These are phyloP conservation scores for sheep (Ovis aries) DNA, from an alignment of 2,113 vertebrate genomes.

Conservation along the genomic window DNA sequence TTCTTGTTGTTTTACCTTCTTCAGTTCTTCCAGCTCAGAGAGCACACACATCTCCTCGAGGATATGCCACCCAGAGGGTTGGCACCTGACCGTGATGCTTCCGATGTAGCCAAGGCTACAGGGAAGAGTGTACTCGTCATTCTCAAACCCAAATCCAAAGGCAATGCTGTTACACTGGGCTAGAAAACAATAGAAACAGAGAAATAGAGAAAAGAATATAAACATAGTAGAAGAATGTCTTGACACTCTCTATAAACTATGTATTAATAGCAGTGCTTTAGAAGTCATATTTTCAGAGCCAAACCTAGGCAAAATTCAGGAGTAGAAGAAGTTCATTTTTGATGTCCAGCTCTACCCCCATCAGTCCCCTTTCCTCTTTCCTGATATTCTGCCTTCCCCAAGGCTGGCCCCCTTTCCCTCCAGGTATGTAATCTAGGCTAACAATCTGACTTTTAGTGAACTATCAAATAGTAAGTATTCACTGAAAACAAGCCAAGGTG, in stretches of 20 bases:
- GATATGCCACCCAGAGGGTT: constrained; percentile 39
- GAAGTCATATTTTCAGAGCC: background rate
- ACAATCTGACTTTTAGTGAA: background rate
- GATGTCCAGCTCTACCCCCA: background rate
- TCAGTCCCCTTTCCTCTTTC: background rate
- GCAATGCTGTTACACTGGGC: constrained; percentile 42
- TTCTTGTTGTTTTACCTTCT: constrained; percentile 47
- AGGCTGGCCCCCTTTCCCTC: background rate
- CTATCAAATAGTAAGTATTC: background rate
- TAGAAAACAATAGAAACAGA: constrained; percentile 5
- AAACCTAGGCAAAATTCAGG: background rate
- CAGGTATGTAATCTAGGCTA: background rate
- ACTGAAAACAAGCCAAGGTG: background rate
- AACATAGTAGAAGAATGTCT: background rate
- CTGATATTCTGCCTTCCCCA: background rate
- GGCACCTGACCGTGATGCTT: constrained; percentile 42
- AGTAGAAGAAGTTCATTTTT: background rate
- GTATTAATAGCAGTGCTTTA: background rate
- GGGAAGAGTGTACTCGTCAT: constrained; percentile 40
- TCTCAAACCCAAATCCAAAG: constrained; percentile 61
- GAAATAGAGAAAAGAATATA: background rate
- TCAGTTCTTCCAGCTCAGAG: constrained; percentile 48
- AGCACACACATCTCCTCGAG: constrained; percentile 53
- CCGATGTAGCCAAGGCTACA: constrained; percentile 47
- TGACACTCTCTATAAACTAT: background rate